A percentile compares a stretch with the other conserved stretches of the same genome.
phyloP scores from a whole-genome alignment of 1,140 invertebrate genomes.

The Drosophila pachea region DNA sequence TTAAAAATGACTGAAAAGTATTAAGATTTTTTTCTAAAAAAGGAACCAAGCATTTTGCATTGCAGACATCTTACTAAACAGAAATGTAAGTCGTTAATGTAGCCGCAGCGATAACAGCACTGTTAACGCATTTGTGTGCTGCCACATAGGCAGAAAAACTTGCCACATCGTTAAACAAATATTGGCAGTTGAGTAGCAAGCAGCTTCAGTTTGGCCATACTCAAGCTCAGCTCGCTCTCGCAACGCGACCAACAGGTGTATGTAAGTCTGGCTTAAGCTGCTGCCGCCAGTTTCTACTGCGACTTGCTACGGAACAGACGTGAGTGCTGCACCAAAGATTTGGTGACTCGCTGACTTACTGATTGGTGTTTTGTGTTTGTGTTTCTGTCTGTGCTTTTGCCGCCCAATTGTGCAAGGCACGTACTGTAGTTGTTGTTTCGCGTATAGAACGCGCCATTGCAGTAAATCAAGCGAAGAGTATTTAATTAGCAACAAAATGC shows the following conservation, averaged over 20 bases:
- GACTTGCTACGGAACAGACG: constrained; percentile 39
- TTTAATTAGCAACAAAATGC: constrained; percentile 51
- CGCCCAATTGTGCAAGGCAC: constrained; percentile 48
- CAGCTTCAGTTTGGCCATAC: neutral
- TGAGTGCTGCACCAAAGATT: constrained; percentile 35
- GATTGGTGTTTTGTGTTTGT: constrained; percentile 2
- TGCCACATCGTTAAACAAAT: neutral
- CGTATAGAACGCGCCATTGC: constrained; percentile 53
- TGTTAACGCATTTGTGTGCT: neutral
- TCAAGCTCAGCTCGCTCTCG: neutral
- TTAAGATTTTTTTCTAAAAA: too few species aligned
- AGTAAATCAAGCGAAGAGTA: constrained; percentile 50
- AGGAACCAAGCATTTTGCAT: too few species aligned
- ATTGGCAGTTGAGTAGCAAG: neutral
- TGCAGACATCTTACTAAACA: too few species aligned
- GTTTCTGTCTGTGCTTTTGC: constrained; percentile 6
- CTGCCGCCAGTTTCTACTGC: constrained; percentile 37
- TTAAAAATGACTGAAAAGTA: neutral
- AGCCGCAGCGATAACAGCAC: too few species aligned
- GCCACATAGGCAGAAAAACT: neutral
- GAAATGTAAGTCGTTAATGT: too few species aligned
- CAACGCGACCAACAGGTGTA: neutral
- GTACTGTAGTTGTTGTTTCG: constrained; percentile 50
- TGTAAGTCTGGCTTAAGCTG: constrained; percentile 22
- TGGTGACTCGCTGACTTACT: neutral